Evolutionary conservation across 2,797 vertebrate species (phyloP), one percentile per base, ranked within the genome.

Genomic region (Mallotus villosus): DNA sequence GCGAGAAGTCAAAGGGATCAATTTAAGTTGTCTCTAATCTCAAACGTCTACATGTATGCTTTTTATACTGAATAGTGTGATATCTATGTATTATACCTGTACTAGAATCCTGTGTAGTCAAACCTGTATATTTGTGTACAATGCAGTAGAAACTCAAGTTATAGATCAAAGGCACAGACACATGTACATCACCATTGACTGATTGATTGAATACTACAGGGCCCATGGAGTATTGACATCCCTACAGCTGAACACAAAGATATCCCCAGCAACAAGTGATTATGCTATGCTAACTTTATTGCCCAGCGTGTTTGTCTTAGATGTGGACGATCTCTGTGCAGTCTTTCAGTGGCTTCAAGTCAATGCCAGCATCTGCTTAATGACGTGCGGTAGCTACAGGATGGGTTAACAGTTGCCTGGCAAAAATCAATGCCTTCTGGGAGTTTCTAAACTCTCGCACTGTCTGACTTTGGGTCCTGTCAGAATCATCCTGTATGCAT

Each of bases 401-500:
- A 74, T 73, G 65, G 72, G 73, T 53, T 12, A 63, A 61, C 74
- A 73, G 81, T 76, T 58, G 72, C 81, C 68, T 84, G 82, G 80
- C 78, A 72, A 34, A 34, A 8, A 69, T 34, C 74, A 65, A 67
- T 58, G 58, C 71, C 81, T 82, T 74, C 61, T 25, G 7, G 2
- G 68, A 73, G 73, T 67, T n/a, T 77, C 61, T 51, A 49, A 49
- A 34, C 63, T 67, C 61, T 60, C 73, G 55, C 70, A 46, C 60
- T 69, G 67, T 72, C 29, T 25, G 55, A 78, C 78, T 77, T 73
- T 70, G 79, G 79, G 72, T 84, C 81, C 78, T 84, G 83, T 87
- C 71, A 69, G 77, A 81, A 79, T 88, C 86, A 83, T 87, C 72
- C 81, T 87, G 82, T 84, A 87, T 88, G 82, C 85, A 87, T 88